Conservation (phyloP, 1,140 invertebrate genomes). For the Procambarus clarkii region DNA sequence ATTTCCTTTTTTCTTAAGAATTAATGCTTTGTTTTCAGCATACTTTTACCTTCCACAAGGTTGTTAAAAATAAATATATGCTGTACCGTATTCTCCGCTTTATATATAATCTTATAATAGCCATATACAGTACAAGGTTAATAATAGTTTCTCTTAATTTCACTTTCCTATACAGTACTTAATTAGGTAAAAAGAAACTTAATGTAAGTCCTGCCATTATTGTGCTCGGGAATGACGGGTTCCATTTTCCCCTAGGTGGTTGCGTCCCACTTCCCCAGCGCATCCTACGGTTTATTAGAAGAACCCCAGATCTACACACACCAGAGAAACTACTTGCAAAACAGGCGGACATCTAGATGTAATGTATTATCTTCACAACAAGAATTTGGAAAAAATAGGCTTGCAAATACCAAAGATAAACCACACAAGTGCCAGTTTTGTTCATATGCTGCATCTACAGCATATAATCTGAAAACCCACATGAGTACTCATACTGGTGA, state of each 20-base stretch:
- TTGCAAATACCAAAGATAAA: neutral
- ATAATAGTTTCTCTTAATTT: no score
- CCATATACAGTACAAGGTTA: no score
- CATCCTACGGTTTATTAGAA: conserved; percentile 1
- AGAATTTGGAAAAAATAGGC: neutral
- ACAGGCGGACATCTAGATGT: conserved; percentile 12
- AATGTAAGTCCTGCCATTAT: neutral
- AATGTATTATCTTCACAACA: conserved; percentile 11
- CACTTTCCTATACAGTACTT: no score
- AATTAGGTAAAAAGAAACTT: neutral
- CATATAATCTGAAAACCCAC: conserved; percentile 32
- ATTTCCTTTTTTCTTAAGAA: no score
- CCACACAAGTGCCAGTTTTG: conserved; percentile 5
- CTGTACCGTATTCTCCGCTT: no score
- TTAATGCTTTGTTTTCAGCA: no score
- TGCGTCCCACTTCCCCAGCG: conserved; percentile 1
- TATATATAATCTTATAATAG: no score
- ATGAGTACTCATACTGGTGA: conserved; percentile 40
- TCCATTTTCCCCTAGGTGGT: conserved; percentile 31
- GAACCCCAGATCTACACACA: conserved; percentile 2
- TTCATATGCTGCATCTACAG: conserved; percentile 4
- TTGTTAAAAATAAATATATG: no score
- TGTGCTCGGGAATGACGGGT: neutral
- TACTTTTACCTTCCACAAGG: no score
- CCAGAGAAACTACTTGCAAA: conserved; percentile 17